phyloP scores from a whole-genome alignment of 2,888 invertebrate genomes.

The Rhodophaea formosa region DNA sequence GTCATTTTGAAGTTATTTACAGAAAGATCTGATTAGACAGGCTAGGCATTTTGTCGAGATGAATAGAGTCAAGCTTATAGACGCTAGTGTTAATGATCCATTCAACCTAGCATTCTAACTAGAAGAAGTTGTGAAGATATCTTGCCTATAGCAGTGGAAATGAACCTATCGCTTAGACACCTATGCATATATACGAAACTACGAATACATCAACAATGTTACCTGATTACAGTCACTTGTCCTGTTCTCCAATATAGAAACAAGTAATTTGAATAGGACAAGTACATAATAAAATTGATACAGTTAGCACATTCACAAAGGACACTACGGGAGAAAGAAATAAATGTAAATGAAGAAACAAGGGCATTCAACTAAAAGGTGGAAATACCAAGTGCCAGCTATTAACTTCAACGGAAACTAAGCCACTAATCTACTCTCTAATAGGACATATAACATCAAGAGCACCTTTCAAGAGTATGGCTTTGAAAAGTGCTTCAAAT shows the following conservation, averaged over 20 bases:
- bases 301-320: conserved; percentile 50
- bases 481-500: conserved; percentile 32
- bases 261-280: conserved; percentile 24
- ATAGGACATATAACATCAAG: conserved; percentile 72
- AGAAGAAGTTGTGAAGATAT: conserved; percentile 30
- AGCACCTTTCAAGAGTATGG: conserved; percentile 32
- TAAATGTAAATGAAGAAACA: conserved; percentile 56
- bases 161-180: conserved; percentile 26
- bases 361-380: conserved; percentile 69
- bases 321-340: conserved; percentile 67
- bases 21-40: conserved; percentile 37
- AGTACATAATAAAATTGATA: conserved; percentile 22
- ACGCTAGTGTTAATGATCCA: conserved; percentile 39
- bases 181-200: conserved; percentile 27
- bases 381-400: conserved; percentile 76
- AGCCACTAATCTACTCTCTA: conserved; percentile 70
- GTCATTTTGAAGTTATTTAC: conserved; percentile 61
- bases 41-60: conserved; percentile 40
- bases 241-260: conserved; percentile 25
- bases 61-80: conserved; percentile 55
- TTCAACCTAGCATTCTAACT: conserved; percentile 32
- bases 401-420: conserved; percentile 66
- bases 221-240: conserved; percentile 28
- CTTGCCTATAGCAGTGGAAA: conserved; percentile 25
- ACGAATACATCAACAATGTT: conserved; percentile 25